Evolutionary conservation across 2,113 vertebrate genomes (phyloP).

Genomic region (Anhinga rufa): DNA sequence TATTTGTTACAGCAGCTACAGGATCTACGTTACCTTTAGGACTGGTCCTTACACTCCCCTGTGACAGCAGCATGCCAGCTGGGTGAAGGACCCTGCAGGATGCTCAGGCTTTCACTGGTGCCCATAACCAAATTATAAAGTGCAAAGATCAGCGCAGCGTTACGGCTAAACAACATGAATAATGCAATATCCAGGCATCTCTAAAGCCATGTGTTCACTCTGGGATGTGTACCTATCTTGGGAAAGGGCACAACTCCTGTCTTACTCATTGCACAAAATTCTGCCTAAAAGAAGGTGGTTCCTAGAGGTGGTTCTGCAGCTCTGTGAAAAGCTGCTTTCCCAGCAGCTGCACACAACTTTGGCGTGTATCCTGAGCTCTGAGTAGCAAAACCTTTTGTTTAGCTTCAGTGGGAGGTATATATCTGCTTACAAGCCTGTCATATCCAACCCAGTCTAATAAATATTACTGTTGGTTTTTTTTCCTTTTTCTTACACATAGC

Average conservation of each 20-base stretch:
- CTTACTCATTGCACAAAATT: not conserved
- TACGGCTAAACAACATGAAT: not conserved
- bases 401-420: not conserved
- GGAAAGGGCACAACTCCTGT: not conserved
- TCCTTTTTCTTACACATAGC: constrained; percentile 68
- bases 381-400: not conserved
- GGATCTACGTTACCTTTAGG: not conserved
- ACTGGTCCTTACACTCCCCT: not conserved
- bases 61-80: not conserved
- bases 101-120: not conserved
- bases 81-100: not conserved
- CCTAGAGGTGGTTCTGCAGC: not conserved
- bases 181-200: not conserved
- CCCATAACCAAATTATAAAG: not conserved
- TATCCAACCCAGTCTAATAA: not conserved
- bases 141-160: not conserved
- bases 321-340: not conserved
- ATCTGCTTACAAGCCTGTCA: not conserved
- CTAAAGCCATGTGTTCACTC: not conserved
- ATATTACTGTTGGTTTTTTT: not conserved
- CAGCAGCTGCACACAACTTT: not conserved
- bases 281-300: not conserved
- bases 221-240: not conserved
- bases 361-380: fast-evolving
- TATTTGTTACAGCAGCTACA: not conserved